Conservation (phyloP, 2,888 invertebrate species). For the Mythimna ferrago region DNA sequence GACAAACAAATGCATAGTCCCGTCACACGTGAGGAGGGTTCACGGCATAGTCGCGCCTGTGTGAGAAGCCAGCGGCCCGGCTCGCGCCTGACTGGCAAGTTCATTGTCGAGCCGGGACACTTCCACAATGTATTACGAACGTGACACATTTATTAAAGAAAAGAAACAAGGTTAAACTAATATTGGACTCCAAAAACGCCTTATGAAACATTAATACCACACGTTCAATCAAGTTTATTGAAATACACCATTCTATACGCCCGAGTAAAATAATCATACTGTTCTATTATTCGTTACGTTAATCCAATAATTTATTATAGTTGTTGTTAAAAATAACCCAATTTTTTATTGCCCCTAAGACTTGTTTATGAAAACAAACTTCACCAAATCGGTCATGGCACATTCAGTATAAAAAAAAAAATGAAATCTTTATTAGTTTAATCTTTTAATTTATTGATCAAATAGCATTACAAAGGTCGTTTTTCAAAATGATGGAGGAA, state of each 20-base stretch:
- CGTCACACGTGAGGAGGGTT: slow-evolving; percentile 88
- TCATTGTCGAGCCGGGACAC: slow-evolving; percentile 80
- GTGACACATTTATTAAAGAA: slow-evolving; percentile 78
- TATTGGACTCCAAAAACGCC: slow-evolving; percentile 68
- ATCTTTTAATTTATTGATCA: slow-evolving; percentile 78
- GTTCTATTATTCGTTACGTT: slow-evolving; percentile 68
- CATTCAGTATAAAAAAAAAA: slow-evolving; percentile 72
- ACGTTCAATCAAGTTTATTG: slow-evolving; percentile 67
- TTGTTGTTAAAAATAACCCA: slow-evolving; percentile 76
- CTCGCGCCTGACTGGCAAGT: slow-evolving; percentile 85
- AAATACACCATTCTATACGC: slow-evolving; percentile 64
- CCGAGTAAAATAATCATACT: slow-evolving; percentile 68
- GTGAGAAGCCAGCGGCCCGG: slow-evolving; percentile 68
- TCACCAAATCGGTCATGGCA: slow-evolving; percentile 76
- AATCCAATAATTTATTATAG: slow-evolving; percentile 77
- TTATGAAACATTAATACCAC: slow-evolving; percentile 51
- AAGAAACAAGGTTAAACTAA: slow-evolving; percentile 77
- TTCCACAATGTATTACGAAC: slow-evolving; percentile 76
- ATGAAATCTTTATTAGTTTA: slow-evolving; percentile 80
- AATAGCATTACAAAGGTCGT: slow-evolving; percentile 72
- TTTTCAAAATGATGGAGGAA: slow-evolving; percentile 69
- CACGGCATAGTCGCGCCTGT: slow-evolving; percentile 66
- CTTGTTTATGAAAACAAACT: slow-evolving; percentile 82
- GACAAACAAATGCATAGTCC: slow-evolving; percentile 87
- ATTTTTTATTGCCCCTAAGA: slow-evolving; percentile 75